A percentile compares a stretch with the other conserved stretches of the same genome.
phyloP scores from a whole-genome alignment of 2,113 vertebrate species.

The Beaufortia kweichowensis region DNA sequence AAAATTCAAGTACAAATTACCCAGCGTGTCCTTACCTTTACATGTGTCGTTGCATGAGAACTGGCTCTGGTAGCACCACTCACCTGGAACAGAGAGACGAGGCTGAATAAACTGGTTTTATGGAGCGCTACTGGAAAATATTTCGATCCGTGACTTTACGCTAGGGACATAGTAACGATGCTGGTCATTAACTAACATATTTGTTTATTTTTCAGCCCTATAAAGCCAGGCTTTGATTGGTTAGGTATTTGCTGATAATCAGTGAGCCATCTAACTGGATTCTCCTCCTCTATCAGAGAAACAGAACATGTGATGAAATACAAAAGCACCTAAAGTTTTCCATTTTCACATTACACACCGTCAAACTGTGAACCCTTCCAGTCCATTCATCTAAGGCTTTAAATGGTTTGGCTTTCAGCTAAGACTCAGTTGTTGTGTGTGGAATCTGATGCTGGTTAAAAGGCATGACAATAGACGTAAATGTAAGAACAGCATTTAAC shows the following conservation, averaged over 20 bases:
- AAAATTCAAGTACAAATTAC: background rate
- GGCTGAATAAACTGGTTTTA: constrained; percentile 4
- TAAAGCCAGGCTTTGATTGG: constrained; percentile 29
- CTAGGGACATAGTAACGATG: constrained; percentile 17
- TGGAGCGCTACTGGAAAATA: constrained; percentile 14
- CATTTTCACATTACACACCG: background rate
- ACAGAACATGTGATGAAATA: background rate
- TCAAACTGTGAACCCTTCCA: background rate
- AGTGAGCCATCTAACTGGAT: constrained; percentile 25
- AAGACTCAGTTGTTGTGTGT: background rate
- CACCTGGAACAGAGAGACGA: constrained; percentile 61
- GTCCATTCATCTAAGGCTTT: background rate
- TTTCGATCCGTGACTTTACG: constrained; percentile 4
- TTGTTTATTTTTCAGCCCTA: constrained; percentile 36
- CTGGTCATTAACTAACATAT: constrained; percentile 38
- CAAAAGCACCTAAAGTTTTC: background rate
- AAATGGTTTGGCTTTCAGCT: background rate
- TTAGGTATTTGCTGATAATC: constrained; percentile 35
- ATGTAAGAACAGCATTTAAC: background rate
- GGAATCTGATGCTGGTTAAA: no score
- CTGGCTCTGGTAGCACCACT: constrained; percentile 77
- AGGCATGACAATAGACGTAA: background rate
- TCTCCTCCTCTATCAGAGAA: constrained; percentile 1
- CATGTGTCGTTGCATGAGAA: constrained; percentile 66
- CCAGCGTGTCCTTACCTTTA: constrained; percentile 62